Conservation (phyloP, 2,888 invertebrate species). For the Esperia sulphurella region DNA sequence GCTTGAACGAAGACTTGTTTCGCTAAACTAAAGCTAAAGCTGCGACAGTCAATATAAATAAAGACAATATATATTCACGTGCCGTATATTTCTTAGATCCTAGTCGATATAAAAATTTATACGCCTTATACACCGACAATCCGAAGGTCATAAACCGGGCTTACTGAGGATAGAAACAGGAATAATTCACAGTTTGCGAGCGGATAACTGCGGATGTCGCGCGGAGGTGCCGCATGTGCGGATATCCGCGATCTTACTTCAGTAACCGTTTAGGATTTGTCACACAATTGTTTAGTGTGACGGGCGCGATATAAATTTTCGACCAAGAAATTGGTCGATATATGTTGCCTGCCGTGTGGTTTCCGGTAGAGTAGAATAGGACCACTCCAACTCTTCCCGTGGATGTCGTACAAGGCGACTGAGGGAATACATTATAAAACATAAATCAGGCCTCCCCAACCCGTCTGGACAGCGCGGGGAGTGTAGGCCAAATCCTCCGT, state of each 20-base stretch:
- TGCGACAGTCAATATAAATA: conserved; percentile 5
- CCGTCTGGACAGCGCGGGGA: too few relatives aligned
- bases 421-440: too few relatives aligned
- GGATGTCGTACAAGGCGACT: too few relatives aligned
- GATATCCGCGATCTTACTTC: conserved; percentile 12
- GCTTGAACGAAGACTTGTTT: neutral
- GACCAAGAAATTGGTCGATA: neutral
- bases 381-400: too few relatives aligned
- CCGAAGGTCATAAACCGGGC: conserved; percentile 50
- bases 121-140: conserved; percentile 30
- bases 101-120: conserved; percentile 62
- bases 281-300: neutral
- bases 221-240: conserved; percentile 22
- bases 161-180: conserved; percentile 34
- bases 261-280: neutral
- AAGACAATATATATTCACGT: conserved; percentile 1
- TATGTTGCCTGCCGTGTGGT: too few relatives aligned
- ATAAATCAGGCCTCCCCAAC: too few relatives aligned
- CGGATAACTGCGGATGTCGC: conserved; percentile 19
- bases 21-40: neutral
- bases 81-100: conserved; percentile 35
- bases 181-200: conserved; percentile 35
- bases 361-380: too few relatives aligned
- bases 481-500: too few relatives aligned
- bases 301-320: neutral